phyloP scores from a whole-genome alignment of 2,888 invertebrate genomes.

The Mesochorus sp. region DNA sequence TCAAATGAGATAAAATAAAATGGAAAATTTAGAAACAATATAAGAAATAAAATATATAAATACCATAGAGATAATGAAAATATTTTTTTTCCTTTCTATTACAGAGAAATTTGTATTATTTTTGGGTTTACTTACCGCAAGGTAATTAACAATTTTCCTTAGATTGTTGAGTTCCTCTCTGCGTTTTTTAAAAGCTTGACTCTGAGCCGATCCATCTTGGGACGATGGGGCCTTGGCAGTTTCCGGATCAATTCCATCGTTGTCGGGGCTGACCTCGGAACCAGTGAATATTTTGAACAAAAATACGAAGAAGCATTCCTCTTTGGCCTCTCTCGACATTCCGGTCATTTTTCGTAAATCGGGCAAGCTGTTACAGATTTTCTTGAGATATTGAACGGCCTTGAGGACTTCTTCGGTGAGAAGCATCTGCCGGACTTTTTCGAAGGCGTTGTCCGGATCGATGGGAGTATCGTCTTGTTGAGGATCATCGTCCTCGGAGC shows the following conservation, averaged over 20 bases:
- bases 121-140: slow-evolving; percentile 87
- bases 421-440: slow-evolving; percentile 75
- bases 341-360: slow-evolving; percentile 63
- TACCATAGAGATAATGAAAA: too few species aligned
- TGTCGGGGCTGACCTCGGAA: slow-evolving; percentile 65
- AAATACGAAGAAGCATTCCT: slow-evolving; percentile 71
- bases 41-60: not conserved
- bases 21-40: slow-evolving; percentile 7
- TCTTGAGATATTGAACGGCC: slow-evolving; percentile 71
- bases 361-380: slow-evolving; percentile 62
- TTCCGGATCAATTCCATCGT: not conserved
- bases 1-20: slow-evolving; percentile 1
- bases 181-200: slow-evolving; percentile 80
- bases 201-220: slow-evolving; percentile 48
- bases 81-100: too few species aligned
- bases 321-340: slow-evolving; percentile 66
- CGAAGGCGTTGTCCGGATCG: slow-evolving; percentile 69
- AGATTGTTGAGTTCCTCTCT: slow-evolving; percentile 85
- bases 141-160: slow-evolving; percentile 87
- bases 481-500: slow-evolving; percentile 12
- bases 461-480: not conserved
- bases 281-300: slow-evolving; percentile 77
- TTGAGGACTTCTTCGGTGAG: slow-evolving; percentile 71
- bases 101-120: too few species aligned
- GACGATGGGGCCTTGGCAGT: slow-evolving; percentile 60